These are phyloP conservation scores for Petroica traversi DNA, from an alignment of 2,113 vertebrate species.

Conservation along the genomic window DNA sequence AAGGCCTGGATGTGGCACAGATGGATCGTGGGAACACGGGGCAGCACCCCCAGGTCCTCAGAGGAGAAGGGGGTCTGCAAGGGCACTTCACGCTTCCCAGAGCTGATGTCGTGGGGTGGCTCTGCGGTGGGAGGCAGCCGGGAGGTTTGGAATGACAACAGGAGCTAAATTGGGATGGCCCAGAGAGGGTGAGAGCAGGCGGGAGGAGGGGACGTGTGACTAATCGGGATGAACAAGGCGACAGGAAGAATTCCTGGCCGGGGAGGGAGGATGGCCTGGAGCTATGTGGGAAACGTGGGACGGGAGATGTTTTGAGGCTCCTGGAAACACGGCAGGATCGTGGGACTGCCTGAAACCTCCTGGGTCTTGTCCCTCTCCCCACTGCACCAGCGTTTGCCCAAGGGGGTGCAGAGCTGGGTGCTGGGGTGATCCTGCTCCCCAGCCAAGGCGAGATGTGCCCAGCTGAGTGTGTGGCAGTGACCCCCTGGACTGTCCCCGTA, in stretches of 20 bases:
- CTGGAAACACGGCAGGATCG: neutral
- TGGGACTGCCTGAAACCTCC: neutral
- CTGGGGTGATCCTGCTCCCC: neutral
- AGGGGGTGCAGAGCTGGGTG: neutral
- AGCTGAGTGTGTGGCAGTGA: neutral
- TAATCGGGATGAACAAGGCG: constrained; percentile 24
- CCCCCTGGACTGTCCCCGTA: neutral
- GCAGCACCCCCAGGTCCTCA: fast-evolving
- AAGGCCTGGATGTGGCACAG: fast-evolving
- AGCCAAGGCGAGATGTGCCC: neutral
- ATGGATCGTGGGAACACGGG: fast-evolving
- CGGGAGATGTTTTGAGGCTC: neutral
- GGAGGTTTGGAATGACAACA: constrained; percentile 29
- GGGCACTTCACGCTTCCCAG: neutral
- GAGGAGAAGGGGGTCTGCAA: neutral
- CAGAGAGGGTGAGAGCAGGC: neutral
- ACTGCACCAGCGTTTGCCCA: fast-evolving
- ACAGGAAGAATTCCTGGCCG: constrained; percentile 20
- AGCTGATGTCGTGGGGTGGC: neutral
- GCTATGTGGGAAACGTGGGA: neutral
- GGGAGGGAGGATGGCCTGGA: constrained; percentile 13
- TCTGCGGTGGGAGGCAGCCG: neutral
- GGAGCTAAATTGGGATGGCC: constrained; percentile 53
- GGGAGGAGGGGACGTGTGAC: neutral
- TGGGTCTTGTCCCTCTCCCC: neutral